Conservation (phyloP, 2,113 vertebrate species). For the Muscicapa adusta region DNA sequence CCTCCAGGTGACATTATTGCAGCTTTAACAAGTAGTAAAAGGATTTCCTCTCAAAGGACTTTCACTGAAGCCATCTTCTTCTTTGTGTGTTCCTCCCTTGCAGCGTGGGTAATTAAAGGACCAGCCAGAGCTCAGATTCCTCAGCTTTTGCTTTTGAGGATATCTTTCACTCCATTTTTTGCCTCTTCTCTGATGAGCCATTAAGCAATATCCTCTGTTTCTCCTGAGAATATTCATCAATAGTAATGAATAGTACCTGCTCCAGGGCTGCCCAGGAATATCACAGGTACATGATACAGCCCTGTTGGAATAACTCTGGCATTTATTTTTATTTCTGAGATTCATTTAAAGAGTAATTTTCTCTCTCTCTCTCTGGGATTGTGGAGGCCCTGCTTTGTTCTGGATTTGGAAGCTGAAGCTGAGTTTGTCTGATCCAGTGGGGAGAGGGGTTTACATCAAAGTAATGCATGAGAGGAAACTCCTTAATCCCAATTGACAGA, state of each 20-base stretch:
- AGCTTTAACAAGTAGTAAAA: slow-evolving; percentile 6
- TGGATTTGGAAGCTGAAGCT: neutral
- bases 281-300: neutral
- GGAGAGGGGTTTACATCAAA: slow-evolving; percentile 11
- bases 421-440: neutral
- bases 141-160: neutral
- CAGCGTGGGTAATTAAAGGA: slow-evolving; percentile 49
- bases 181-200: slow-evolving; percentile 31
- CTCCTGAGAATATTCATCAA: slow-evolving; percentile 58
- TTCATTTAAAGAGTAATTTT: neutral
- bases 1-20: slow-evolving; percentile 11
- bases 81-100: neutral
- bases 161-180: neutral
- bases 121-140: slow-evolving; percentile 13
- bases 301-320: neutral
- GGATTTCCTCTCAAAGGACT: slow-evolving; percentile 29
- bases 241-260: slow-evolving; percentile 37
- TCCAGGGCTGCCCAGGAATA: slow-evolving; percentile 13
- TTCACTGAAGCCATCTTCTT: slow-evolving; percentile 16
- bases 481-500: neutral
- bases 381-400: neutral
- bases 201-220: slow-evolving; percentile 50
- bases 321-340: slow-evolving; percentile 11
- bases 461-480: neutral
- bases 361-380: neutral